Evolutionary conservation across 2,797 vertebrate genomes (phyloP).

Genomic region (Passerculus sandwichensis): DNA sequence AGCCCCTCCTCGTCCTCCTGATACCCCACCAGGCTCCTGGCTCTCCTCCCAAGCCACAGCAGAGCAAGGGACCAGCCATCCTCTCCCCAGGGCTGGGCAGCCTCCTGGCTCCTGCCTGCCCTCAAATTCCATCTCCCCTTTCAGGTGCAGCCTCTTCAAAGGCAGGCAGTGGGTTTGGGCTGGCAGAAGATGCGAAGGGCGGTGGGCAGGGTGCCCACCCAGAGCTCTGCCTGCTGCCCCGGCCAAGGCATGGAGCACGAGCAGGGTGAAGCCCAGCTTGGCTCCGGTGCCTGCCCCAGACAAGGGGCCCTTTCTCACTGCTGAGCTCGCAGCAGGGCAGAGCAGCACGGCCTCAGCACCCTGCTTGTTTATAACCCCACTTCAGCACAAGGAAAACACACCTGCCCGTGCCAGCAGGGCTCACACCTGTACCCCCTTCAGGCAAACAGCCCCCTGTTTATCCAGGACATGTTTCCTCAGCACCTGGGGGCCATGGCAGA

Average conservation of each 20-base stretch:
- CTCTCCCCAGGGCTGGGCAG: neutral
- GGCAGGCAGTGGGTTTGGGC: neutral
- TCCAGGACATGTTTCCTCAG: neutral
- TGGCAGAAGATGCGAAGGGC: neutral
- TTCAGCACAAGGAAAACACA: slow-evolving; percentile 67
- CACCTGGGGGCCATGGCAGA: neutral
- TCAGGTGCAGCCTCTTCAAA: slow-evolving; percentile 53
- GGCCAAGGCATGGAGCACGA: slow-evolving; percentile 4
- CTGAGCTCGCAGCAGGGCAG: neutral
- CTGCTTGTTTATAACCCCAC: slow-evolving; percentile 47
- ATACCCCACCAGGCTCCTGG: neutral
- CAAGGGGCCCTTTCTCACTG: slow-evolving; percentile 70
- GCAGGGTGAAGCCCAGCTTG: neutral
- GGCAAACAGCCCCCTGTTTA: neutral
- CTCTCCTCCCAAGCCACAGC: neutral
- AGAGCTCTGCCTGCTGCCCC: neutral
- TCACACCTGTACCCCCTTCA: slow-evolving; percentile 29
- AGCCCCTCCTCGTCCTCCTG: neutral
- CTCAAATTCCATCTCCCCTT: neutral
- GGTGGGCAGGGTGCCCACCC: neutral
- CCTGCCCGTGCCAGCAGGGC: slow-evolving; percentile 12
- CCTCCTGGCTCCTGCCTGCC: neutral
- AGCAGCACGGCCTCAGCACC: slow-evolving; percentile 20
- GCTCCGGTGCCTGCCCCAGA: neutral
- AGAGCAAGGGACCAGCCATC: neutral